Evolutionary conservation across 2,113 vertebrate genomes (phyloP), one percentile per base, ranked within the genome.

Genomic region (Cyprinus carpio): DNA sequence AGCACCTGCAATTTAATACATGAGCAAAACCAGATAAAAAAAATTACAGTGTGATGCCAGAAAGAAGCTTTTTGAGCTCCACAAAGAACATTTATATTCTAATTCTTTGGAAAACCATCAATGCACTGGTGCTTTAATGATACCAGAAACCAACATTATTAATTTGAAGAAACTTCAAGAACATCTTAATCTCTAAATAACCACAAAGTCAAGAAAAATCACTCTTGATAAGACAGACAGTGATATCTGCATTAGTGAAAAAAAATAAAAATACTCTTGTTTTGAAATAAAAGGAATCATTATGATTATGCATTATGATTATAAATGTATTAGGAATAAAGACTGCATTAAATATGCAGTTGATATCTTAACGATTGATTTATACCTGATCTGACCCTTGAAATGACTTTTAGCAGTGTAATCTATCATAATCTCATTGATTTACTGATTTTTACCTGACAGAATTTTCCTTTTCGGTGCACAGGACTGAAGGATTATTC

Each of bases 1-100:
- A 75, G 54, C 54, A 77, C 49, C 29, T 72, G 58, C 82, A 51
- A 27, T n/a, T 49, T 65, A 65, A 27, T 34, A 34, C 51, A 18
- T 64, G 8, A 20, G 67, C 23, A 15, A 56, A 77, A 62, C 12
- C 4, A 60, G 34, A n/a, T n/a, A 20, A 20, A 56, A 54, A 7
- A 56, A 58, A 56, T 74, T 34, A 78, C 60, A 58, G 71, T 78
- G 34, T 37, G 27, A 71, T 5, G 9, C 13, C 4, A 58, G 64
- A 34, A 20, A 23, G 56, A 13, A 74, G 9, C 5, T 43, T n/a
- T 43, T n/a, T n/a, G 29, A 29, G 25, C 15, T 67, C 13, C 27
- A 65, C 62, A 65, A 65, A 65, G 13, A 65, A 27, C 6, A 34
- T 74, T 43, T 74, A 43, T 43, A n/a, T 72, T n/a, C 34, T n/a